Evolutionary conservation across 2,797 vertebrate genomes (phyloP).

Genomic region (Avahi laniger): DNA sequence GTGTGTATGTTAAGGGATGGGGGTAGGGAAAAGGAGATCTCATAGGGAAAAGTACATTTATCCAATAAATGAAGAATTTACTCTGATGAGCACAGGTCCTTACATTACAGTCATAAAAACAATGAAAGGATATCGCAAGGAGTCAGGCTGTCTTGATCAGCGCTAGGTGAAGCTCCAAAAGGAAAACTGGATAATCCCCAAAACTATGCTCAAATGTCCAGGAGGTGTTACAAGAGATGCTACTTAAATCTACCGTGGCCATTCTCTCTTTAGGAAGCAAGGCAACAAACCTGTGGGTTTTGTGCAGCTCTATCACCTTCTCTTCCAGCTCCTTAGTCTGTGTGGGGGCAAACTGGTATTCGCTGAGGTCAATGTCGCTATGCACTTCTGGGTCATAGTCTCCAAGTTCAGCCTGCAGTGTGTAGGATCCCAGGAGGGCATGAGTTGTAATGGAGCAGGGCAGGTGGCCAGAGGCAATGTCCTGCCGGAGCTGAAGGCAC

Average conservation of each 20-base stretch:
- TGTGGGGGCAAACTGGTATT: conserved; percentile 92
- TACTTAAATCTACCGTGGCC: not conserved
- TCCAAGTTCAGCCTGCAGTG: conserved; percentile 95
- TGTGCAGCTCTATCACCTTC: conserved; percentile 95
- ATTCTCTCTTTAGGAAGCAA: not conserved
- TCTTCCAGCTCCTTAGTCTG: conserved; percentile 98
- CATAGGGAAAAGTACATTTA: not conserved
- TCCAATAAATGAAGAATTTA: not conserved
- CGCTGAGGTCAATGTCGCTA: conserved; percentile 88
- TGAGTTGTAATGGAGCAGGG: conserved; percentile 98
- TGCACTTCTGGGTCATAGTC: conserved; percentile 93
- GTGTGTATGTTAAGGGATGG: not conserved
- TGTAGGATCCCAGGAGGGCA: conserved; percentile 95
- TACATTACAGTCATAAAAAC: not conserved
- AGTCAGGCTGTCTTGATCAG: not conserved
- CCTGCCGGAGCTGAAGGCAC: conserved; percentile 97
- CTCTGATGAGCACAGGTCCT: not conserved
- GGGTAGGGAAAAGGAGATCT: not conserved
- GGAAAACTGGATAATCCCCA: not conserved
- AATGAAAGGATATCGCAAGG: not conserved
- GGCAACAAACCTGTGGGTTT: conserved; percentile 92
- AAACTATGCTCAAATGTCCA: not conserved
- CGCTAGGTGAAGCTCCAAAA: not conserved
- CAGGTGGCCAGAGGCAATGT: conserved; percentile 93
- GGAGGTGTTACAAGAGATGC: not conserved